Conservation (phyloP, 2,797 vertebrate species). For the Ctenochaetus hawaiiensis region DNA sequence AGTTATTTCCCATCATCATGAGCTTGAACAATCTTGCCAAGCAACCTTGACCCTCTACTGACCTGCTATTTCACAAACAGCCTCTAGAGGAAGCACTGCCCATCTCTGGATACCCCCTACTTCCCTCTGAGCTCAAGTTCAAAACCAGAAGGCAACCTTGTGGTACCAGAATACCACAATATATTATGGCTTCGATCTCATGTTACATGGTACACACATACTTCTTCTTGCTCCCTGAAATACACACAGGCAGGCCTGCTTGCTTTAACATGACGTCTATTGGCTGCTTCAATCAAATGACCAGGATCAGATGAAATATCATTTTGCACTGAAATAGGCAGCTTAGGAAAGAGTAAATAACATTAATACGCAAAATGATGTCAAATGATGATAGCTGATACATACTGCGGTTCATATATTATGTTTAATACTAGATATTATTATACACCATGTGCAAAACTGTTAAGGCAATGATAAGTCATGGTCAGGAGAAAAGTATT, state of each 20-base stretch:
- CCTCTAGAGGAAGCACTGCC: constrained; percentile 69
- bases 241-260: constrained; percentile 58
- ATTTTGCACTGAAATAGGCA: constrained; percentile 9
- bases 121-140: constrained; percentile 41
- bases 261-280: constrained; percentile 27
- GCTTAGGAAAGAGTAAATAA: constrained; percentile 12
- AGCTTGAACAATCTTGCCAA: constrained; percentile 44
- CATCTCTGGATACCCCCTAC: constrained; percentile 8
- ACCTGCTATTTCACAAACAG: constrained; percentile 49
- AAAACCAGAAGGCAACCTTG: constrained; percentile 49
- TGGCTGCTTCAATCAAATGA: constrained; percentile 34
- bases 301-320: constrained; percentile 24
- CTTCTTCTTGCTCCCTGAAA: constrained; percentile 66
- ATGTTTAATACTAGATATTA: neutral
- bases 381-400: neutral
- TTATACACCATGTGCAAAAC: neutral
- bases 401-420: neutral
- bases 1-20: constrained; percentile 47
- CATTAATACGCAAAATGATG: neutral
- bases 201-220: constrained; percentile 63
- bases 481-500: neutral
- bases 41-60: constrained; percentile 59
- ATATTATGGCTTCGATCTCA: constrained; percentile 68
- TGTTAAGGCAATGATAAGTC: neutral
- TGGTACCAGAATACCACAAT: constrained; percentile 70